A percentile compares a stretch with the other conserved stretches of the same genome.
phyloP scores from a whole-genome alignment of 2,113 vertebrate genomes.

The Ameiurus melas region DNA sequence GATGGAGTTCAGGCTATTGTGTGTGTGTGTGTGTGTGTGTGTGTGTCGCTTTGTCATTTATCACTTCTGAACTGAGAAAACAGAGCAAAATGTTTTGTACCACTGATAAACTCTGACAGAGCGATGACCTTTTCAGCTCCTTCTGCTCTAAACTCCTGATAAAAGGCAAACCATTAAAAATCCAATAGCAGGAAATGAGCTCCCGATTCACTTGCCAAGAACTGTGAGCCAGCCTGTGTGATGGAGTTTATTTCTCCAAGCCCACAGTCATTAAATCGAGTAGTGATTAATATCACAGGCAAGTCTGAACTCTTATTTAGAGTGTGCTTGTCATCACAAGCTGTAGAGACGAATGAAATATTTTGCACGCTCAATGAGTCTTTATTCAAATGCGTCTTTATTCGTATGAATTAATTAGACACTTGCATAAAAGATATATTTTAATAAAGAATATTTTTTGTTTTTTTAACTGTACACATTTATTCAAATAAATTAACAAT shows the following conservation, averaged over 20 bases:
- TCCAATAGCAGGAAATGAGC: conserved; percentile 52
- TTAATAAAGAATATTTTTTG: conserved; percentile 23
- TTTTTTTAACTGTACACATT: background rate
- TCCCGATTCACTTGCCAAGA: conserved; percentile 29
- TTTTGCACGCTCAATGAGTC: background rate
- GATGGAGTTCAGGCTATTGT: background rate
- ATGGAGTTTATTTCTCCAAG: conserved; percentile 19
- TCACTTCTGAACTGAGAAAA: conserved; percentile 28
- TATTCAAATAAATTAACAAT: conserved; percentile 5
- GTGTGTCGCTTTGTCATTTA: conserved; percentile 6
- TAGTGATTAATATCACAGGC: conserved; percentile 8
- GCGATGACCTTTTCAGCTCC: conserved; percentile 46
- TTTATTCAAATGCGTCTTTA: conserved; percentile 10
- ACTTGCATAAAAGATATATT: background rate
- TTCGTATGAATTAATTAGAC: conserved; percentile 18
- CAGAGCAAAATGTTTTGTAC: conserved; percentile 20
- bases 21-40: conserved; percentile 16
- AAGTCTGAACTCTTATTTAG: conserved; percentile 8
- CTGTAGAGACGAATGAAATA: conserved; percentile 37
- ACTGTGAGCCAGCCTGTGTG: conserved; percentile 12
- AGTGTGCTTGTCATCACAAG: background rate
- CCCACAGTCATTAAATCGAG: conserved; percentile 29
- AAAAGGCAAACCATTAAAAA: conserved; percentile 56
- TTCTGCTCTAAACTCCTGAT: conserved; percentile 47
- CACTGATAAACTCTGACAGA: conserved; percentile 49